phyloP scores from a whole-genome alignment of 2,797 vertebrate species.

The Onychomys arenicola region DNA sequence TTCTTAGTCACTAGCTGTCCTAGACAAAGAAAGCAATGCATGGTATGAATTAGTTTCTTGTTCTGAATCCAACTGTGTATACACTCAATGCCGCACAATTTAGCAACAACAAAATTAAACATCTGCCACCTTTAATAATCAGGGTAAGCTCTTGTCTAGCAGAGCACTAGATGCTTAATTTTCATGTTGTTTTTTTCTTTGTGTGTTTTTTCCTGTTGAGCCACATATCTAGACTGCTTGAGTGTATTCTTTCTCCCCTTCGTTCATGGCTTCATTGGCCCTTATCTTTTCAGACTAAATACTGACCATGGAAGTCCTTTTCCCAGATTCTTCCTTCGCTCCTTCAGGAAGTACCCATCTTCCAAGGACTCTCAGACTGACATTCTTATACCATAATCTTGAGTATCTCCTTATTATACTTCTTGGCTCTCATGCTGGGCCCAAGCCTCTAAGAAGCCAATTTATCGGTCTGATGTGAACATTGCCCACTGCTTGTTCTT shows the following conservation, averaged over 20 bases:
- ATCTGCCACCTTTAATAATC: background rate
- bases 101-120: slow-evolving; percentile 1
- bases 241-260: background rate
- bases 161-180: background rate
- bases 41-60: background rate
- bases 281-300: background rate
- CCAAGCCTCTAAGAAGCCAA: background rate
- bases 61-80: background rate
- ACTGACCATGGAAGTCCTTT: background rate
- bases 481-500: background rate
- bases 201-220: background rate
- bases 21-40: background rate
- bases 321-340: background rate
- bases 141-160: background rate
- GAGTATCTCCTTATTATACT: background rate
- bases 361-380: background rate
- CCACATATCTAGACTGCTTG: background rate
- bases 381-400: background rate
- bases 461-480: background rate
- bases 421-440: background rate
- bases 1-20: background rate
- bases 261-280: background rate
- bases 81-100: background rate
- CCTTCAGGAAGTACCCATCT: background rate
- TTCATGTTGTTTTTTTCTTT: background rate